Percentiles rank a stretch among this genome's conserved stretches.
phyloP scores from a whole-genome alignment of 2,888 invertebrate species.

The Anthophora plumipes region DNA sequence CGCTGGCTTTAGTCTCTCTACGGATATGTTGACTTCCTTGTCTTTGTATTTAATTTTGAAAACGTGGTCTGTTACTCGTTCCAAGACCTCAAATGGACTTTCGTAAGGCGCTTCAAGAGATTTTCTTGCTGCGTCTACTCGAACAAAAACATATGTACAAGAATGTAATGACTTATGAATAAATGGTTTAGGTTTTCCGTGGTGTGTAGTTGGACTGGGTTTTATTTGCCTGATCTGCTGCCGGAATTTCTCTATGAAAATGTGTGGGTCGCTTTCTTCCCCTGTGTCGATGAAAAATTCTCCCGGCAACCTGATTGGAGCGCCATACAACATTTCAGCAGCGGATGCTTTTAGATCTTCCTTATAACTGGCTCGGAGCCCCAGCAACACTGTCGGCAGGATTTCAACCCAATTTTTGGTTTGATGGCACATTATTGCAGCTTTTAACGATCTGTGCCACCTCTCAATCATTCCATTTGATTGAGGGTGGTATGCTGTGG shows the following conservation, averaged over 20 bases:
- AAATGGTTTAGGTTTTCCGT: background rate
- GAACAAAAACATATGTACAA: background rate
- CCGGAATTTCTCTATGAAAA: background rate
- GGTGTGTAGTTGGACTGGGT: background rate
- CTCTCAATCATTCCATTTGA: conserved; percentile 14
- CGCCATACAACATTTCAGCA: conserved; percentile 13
- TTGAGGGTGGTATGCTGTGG: background rate
- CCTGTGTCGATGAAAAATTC: conserved; percentile 1
- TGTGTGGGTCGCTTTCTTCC: background rate
- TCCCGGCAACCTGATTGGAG: background rate
- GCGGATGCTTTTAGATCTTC: conserved; percentile 8
- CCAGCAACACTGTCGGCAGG: conserved; percentile 1
- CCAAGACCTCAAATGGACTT: background rate
- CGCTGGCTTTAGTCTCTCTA: conserved; percentile 2
- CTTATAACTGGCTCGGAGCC: background rate
- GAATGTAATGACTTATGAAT: background rate
- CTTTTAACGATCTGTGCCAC: conserved; percentile 6
- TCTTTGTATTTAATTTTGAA: background rate
- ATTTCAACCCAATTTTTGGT: background rate
- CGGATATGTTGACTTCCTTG: background rate
- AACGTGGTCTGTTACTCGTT: background rate
- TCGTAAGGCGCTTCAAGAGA: background rate
- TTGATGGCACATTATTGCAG: conserved; percentile 10
- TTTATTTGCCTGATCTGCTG: background rate
- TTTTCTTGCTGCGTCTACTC: background rate